Conservation (phyloP, 64 coral and sea anemone genomes). For the Actinia tenebrosa region DNA sequence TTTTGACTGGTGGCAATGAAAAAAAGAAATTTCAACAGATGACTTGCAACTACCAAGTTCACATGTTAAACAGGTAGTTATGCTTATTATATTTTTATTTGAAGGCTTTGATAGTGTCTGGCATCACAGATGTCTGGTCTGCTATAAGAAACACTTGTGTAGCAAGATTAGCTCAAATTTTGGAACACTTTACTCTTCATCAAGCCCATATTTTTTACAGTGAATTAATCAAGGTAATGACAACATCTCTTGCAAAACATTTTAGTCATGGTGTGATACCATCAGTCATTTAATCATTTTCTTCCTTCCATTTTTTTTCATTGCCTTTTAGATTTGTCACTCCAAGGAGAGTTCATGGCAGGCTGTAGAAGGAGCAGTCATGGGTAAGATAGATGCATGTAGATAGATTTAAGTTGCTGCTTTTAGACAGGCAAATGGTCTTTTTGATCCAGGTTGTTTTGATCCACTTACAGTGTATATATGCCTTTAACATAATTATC, state of each 20-base stretch:
- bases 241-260: background rate
- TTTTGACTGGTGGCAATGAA: too few species aligned
- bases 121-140: conserved; percentile 98
- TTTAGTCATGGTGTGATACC: too few species aligned
- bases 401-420: background rate
- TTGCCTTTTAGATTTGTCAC: conserved; percentile 71
- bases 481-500: too few species aligned
- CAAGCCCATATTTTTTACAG: conserved; percentile 77
- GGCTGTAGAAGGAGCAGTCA: conserved; percentile 94
- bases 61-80: background rate
- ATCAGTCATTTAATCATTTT: background rate
- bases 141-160: conserved; percentile 93
- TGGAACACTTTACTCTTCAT: conserved; percentile 63
- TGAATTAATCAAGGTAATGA: conserved; percentile 69
- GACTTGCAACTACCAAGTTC: too few species aligned
- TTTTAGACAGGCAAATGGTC: background rate
- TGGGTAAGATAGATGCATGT: conserved; percentile 50
- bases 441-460: too few species aligned
- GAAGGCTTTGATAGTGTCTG: conserved; percentile 75
- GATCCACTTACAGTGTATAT: too few species aligned
- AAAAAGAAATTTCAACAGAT: too few species aligned
- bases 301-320: background rate
- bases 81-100: background rate
- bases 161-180: conserved; percentile 60
- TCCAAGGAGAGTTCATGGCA: conserved; percentile 90